These are phyloP conservation scores for Streptopelia turtur DNA, from an alignment of 2,797 vertebrate species.

Conservation along the genomic window DNA sequence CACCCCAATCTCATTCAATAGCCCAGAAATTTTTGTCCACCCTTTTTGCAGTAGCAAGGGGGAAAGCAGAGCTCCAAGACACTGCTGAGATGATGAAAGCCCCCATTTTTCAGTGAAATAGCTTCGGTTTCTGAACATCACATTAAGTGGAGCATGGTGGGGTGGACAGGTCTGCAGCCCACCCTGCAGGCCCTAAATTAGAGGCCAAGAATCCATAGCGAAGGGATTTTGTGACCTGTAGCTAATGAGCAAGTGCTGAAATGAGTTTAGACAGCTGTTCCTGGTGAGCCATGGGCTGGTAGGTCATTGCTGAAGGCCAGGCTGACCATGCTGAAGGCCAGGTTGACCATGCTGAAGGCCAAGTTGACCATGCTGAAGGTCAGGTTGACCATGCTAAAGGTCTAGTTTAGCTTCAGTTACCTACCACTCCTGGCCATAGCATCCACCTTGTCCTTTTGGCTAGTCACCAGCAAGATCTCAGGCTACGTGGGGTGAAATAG, in stretches of 20 bases:
- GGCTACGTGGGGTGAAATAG: fast-evolving
- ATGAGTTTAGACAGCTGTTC: fast-evolving
- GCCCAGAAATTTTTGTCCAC: not conserved
- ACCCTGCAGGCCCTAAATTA: fast-evolving
- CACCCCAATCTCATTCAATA: not conserved
- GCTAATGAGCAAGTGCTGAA: fast-evolving
- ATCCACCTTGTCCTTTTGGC: not conserved
- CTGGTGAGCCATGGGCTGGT: not conserved
- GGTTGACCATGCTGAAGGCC: not conserved
- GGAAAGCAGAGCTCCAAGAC: not conserved
- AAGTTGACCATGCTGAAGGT: not conserved
- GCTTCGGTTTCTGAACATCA: fast-evolving
- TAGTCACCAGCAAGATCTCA: not conserved
- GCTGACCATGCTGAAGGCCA: not conserved
- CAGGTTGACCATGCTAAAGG: not conserved
- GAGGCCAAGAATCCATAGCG: fast-evolving
- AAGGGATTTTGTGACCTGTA: not conserved
- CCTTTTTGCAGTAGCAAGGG: not conserved
- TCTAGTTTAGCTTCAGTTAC: not conserved
- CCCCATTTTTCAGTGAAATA: fast-evolving
- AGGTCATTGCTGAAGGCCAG: not conserved
- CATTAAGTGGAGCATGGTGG: fast-evolving
- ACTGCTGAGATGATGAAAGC: fast-evolving
- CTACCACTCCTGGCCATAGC: not conserved
- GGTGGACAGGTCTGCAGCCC: not conserved